Conservation (phyloP, 1,140 invertebrate genomes). For the Tetramorium simillimum region DNA sequence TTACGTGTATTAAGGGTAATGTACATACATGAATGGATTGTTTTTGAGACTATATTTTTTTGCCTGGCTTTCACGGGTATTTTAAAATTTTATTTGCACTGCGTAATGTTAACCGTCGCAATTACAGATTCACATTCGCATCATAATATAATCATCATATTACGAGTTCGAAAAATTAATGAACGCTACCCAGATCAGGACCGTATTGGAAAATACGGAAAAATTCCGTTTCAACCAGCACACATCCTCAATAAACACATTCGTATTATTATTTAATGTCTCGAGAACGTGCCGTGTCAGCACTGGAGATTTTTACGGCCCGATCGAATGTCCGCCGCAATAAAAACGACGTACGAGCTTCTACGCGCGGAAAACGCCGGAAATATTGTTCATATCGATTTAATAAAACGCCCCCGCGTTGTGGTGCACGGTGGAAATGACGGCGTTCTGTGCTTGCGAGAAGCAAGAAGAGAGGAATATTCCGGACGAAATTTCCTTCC, state of each 20-base stretch:
- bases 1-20: background rate
- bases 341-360: conserved; percentile 25
- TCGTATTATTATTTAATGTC: conserved; percentile 5
- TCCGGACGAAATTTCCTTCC: conserved; percentile 8
- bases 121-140: background rate
- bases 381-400: conserved; percentile 59
- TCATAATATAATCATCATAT: background rate
- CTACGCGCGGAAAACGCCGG: conserved; percentile 3
- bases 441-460: background rate
- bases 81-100: background rate
- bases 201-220: background rate
- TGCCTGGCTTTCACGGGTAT: background rate
- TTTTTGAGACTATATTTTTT: background rate
- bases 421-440: background rate
- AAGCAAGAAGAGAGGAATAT: conserved; percentile 11
- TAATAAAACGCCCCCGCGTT: conserved; percentile 19
- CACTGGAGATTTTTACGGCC: conserved; percentile 24
- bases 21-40: background rate
- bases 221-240: background rate
- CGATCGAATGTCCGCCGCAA: conserved; percentile 10
- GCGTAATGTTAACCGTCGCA: background rate
- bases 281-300: background rate
- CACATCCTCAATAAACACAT: conserved; percentile 20
- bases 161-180: background rate
- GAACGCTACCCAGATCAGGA: background rate